These are phyloP conservation scores for Threskiornis aethiopicus DNA, from an alignment of 2,797 vertebrate species.

Conservation along the genomic window DNA sequence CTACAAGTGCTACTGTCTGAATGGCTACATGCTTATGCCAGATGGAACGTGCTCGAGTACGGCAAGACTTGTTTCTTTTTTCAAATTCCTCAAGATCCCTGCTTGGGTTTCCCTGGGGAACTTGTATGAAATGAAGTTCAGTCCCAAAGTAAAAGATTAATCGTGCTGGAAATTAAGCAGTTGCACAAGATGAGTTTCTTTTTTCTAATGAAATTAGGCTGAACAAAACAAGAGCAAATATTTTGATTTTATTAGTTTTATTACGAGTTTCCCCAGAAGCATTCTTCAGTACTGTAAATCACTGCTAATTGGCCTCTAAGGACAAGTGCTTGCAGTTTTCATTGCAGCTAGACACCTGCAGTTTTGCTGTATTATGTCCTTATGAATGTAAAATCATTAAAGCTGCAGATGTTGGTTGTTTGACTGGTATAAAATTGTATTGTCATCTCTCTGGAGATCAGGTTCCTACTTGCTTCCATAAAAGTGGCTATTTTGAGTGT, in stretches of 20 bases:
- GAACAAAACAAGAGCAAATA: not conserved
- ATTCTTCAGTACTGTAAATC: conserved; percentile 21
- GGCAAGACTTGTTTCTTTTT: conserved; percentile 51
- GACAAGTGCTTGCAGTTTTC: not conserved
- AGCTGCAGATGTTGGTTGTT: not conserved
- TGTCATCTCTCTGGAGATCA: not conserved
- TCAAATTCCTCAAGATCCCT: not conserved
- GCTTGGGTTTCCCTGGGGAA: not conserved
- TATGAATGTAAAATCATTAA: not conserved
- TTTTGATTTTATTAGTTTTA: conserved; percentile 28
- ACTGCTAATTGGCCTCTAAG: not conserved
- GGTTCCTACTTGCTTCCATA: not conserved
- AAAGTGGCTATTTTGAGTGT: not conserved
- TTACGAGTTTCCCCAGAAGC: not conserved
- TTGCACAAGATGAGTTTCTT: not conserved
- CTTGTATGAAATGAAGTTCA: not conserved
- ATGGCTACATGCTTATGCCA: conserved; percentile 90
- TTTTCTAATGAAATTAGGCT: not conserved
- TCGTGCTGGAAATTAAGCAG: not conserved
- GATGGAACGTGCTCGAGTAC: conserved; percentile 94
- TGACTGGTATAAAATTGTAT: not conserved
- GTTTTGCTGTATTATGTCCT: not conserved
- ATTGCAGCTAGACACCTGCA: not conserved
- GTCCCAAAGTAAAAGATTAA: not conserved
- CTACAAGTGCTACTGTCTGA: conserved; percentile 97